These are phyloP conservation scores for Sebastes hubbsi DNA, from an alignment of 2,797 vertebrate genomes.

Conservation along the genomic window DNA sequence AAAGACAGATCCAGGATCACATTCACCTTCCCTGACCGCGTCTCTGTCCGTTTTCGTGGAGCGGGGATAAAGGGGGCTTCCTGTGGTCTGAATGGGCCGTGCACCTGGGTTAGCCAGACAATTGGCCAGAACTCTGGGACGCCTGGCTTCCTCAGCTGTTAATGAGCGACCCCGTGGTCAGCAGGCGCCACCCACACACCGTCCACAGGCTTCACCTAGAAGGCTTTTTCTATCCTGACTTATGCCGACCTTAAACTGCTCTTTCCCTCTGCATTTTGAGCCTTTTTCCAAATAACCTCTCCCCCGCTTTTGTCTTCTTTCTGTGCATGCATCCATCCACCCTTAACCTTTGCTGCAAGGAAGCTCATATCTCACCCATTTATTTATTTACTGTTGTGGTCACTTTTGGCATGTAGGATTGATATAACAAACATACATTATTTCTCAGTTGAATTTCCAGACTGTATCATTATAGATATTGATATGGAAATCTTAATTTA, in stretches of 20 bases:
- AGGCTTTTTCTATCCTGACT: conserved; percentile 41
- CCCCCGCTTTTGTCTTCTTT: conserved; percentile 25
- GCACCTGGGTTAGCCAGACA: conserved; percentile 82
- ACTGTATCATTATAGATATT: not conserved
- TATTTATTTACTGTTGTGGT: not conserved
- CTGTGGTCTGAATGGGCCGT: conserved; percentile 75
- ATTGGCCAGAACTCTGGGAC: conserved; percentile 72
- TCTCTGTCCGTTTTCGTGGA: conserved; percentile 53
- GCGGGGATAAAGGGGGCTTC: conserved; percentile 69
- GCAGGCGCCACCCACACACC: conserved; percentile 70
- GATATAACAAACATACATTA: not conserved
- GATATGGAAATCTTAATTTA: not conserved
- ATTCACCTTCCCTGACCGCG: conserved; percentile 62
- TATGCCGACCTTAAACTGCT: conserved; percentile 48
- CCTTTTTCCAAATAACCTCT: conserved; percentile 34
- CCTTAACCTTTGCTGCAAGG: conserved; percentile 24
- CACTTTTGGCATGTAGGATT: conserved; percentile 1
- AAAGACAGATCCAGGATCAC: conserved; percentile 51
- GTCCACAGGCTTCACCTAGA: conserved; percentile 48
- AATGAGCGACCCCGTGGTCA: conserved; percentile 80
- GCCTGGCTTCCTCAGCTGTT: conserved; percentile 72
- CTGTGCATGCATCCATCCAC: conserved; percentile 24
- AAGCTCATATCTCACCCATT: conserved; percentile 4
- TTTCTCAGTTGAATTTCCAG: not conserved
- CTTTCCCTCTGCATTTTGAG: conserved; percentile 49